Conservation (phyloP, 2,888 invertebrate species). For the Leptopilina syphax region DNA sequence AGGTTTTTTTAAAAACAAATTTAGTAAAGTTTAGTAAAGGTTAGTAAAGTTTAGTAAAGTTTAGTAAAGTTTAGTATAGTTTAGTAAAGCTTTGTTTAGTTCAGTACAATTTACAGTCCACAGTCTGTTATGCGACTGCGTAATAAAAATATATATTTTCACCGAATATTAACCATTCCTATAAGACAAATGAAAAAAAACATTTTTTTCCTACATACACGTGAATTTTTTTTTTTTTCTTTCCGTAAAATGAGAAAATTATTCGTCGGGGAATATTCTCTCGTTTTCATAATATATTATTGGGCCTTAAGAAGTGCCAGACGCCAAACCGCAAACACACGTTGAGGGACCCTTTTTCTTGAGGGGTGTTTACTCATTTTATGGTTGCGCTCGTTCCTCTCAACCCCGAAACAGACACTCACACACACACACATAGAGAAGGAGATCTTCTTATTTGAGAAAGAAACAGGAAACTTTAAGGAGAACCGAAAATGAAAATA, state of each 20-base stretch:
- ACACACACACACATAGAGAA: neutral
- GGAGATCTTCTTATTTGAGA: neutral
- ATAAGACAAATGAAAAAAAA: too few relatives aligned
- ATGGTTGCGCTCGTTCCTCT: conserved; percentile 10
- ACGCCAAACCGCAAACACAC: conserved; percentile 36
- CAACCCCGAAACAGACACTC: neutral
- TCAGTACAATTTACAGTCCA: too few relatives aligned
- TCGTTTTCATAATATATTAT: neutral
- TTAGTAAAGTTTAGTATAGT: too few relatives aligned
- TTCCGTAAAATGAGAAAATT: neutral
- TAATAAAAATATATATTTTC: too few relatives aligned
- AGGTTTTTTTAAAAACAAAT: too few relatives aligned
- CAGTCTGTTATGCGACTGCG: too few relatives aligned
- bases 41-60: too few relatives aligned
- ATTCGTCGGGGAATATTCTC: neutral
- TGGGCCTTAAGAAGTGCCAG: conserved; percentile 21
- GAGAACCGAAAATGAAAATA: too few relatives aligned
- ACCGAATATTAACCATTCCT: too few relatives aligned
- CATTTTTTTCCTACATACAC: too few relatives aligned
- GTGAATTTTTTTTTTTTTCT: neutral
- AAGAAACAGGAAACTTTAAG: conserved; percentile 13
- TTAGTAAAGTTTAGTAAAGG: too few relatives aligned
- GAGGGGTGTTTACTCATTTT: conserved; percentile 34
- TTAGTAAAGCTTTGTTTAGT: too few relatives aligned
- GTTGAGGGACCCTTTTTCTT: neutral